Evolutionary conservation across 2,797 vertebrate genomes (phyloP), one percentile per base, ranked within the genome.

Genomic region (Sphaeramia orbicularis): DNA sequence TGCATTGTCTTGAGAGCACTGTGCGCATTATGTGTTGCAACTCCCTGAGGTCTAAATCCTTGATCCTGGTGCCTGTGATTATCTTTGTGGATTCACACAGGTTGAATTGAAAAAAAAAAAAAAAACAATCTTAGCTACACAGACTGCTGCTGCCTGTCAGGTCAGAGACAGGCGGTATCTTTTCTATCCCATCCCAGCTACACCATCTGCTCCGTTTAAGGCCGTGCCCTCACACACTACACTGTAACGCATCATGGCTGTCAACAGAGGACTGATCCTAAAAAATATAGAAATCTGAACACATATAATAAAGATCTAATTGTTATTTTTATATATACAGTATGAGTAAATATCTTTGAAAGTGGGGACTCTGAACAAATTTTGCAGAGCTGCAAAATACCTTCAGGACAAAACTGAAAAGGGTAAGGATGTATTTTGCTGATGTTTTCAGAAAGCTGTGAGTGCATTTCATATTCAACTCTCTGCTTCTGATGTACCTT

Each of bases 71-170:
- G 77, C 38, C 68, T 43, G 65, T 83, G 83, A 92, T 90, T 90
- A 91, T 90, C 79, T 78, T 81, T 58, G 70, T 78, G 84, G 83
- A 88, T 84, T 88, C 65, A 2, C 65, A 74, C 70, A 75, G 78
- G 86, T 85, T 80, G 81, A 78, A 86, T 74, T 81, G 69, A 61
- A 88, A 89, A 87, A 89, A 89, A 61, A 88, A 89, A 87, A 89
- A 89, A 84, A 91, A 91, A 90, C 83, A 85, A 27, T 27, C 24
- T 59, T 52, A 65, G 73, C 70, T 53, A 30, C 76, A 76, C 66
- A 74, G 62, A 63, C 74, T 80, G 80, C 72, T 50, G 71, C 48
- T 52, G 58, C 56, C 71, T 72, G 60, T 70, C 68, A 54, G 81
- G 66, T 84, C 84, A 78, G 65, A 75, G 61, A 63, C 69, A 43